A percentile compares a stretch with the other conserved stretches of the same genome.
Conservation (phyloP, 2,113 vertebrate genomes). For the Dolichotis patagonum region DNA sequence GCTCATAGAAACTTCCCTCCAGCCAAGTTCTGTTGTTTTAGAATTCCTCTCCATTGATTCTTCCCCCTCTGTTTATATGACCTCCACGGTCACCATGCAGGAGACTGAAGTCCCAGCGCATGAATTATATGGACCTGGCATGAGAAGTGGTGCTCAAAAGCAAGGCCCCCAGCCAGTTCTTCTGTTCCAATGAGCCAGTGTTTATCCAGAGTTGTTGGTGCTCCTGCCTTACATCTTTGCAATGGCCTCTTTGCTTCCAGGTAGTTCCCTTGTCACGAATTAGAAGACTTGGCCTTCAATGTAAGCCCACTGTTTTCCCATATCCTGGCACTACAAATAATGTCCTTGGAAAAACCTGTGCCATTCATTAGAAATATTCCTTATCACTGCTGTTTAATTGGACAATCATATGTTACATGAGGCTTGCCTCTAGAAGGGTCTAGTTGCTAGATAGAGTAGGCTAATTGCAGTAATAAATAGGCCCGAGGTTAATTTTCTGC, state of each 20-base stretch:
- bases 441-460: background rate
- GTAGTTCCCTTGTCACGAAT: background rate
- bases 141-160: background rate
- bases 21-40: slow-evolving; percentile 2
- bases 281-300: background rate
- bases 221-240: background rate
- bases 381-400: background rate
- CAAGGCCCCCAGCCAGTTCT: background rate
- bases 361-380: slow-evolving; percentile 7
- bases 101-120: background rate
- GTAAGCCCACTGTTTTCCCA: slow-evolving; percentile 13
- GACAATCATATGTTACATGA: background rate
- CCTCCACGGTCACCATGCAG: background rate
- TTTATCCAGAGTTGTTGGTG: background rate
- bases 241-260: background rate
- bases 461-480: background rate
- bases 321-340: background rate
- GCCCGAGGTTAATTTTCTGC: background rate
- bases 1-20: background rate
- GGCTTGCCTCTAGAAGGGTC: background rate
- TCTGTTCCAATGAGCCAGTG: background rate
- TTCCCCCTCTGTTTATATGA: background rate
- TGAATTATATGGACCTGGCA: background rate
- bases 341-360: background rate
- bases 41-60: slow-evolving; percentile 10